Evolutionary conservation across 2,113 vertebrate genomes (phyloP), one percentile per base, ranked within the genome.

Genomic region (Charina bottae): DNA sequence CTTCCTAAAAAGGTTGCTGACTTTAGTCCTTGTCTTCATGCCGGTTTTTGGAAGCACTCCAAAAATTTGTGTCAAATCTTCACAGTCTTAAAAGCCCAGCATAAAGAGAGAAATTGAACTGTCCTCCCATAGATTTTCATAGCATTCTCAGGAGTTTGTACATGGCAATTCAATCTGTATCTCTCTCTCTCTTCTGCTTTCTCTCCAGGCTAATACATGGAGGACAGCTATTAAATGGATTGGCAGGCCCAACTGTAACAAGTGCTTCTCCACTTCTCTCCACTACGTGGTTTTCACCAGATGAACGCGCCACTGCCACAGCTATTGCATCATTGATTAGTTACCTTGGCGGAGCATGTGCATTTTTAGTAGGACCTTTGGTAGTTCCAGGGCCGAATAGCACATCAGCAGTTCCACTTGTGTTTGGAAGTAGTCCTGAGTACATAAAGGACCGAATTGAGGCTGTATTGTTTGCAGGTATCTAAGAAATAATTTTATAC

Each of bases 261-360:
- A 99, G 99, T 0, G 99, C 99, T 0, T 98, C 98, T 2, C 99
- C 99, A 0, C 98, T 98, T 94, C 98, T 99, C 9, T 99, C 99
- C 85, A 99, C 99, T 0, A 99, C 99, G 0, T 99, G 99, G 99
- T 99, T 99, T 83, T 98, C 98, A 42, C 98, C 99, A 0, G 99
- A 99, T 68, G 98, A 99, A 91, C 98, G 99, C 64, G 99, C 99
- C 91, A 99, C 99, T 0, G 99, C 99, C 23, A 99, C 99, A 0
- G 99, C 99, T 0, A 98, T 99, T 3, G 99, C 99, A 0, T 98
- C 98, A 0, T 98, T 99, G 96, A 97, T 99, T 93, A 98, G 89
- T 87, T 99, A 99, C 92, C 97, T 99, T 13, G 99, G 99, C 0
- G 97, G 97, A 0, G 99, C 99, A 0, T 97, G 97, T 0, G 98